A percentile compares a stretch with the other conserved stretches of the same genome.
Conservation (phyloP, 2,888 invertebrate genomes). For the Lysandra coridon region DNA sequence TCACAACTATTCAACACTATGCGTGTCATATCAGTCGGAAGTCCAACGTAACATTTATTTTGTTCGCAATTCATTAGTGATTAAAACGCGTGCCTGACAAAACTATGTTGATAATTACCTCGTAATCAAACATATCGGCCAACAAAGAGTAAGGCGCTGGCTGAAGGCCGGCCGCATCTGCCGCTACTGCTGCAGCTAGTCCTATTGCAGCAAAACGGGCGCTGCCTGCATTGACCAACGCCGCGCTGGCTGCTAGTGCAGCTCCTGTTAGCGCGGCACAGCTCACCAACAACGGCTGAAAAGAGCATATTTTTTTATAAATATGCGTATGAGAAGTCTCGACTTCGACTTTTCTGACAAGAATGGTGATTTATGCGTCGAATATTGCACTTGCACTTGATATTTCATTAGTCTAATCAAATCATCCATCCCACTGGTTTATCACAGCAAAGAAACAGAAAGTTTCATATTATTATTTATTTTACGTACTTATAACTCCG, state of each 20-base stretch:
- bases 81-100: not conserved
- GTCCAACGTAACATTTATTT: not conserved
- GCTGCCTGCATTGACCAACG: conserved; percentile 37
- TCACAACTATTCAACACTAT: not conserved
- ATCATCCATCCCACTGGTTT: too few species aligned
- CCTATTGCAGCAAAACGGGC: conserved; percentile 42
- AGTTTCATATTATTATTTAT: too few species aligned
- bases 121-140: conserved; percentile 62
- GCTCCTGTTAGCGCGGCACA: conserved; percentile 43
- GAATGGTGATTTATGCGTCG: too few species aligned
- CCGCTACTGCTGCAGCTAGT: conserved; percentile 55
- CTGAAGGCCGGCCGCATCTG: conserved; percentile 62
- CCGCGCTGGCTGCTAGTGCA: conserved; percentile 43
- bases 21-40: conserved; percentile 12
- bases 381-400: too few species aligned
- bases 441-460: too few species aligned
- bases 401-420: too few species aligned
- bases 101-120: conserved; percentile 45
- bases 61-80: not conserved
- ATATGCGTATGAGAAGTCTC: not conserved
- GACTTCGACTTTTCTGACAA: not conserved
- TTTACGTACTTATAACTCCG: too few species aligned
- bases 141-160: conserved; percentile 64
- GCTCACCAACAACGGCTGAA: conserved; percentile 55
- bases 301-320: not conserved